phyloP scores from a whole-genome alignment of 2,888 invertebrate genomes.

The Baronia brevicornis region DNA sequence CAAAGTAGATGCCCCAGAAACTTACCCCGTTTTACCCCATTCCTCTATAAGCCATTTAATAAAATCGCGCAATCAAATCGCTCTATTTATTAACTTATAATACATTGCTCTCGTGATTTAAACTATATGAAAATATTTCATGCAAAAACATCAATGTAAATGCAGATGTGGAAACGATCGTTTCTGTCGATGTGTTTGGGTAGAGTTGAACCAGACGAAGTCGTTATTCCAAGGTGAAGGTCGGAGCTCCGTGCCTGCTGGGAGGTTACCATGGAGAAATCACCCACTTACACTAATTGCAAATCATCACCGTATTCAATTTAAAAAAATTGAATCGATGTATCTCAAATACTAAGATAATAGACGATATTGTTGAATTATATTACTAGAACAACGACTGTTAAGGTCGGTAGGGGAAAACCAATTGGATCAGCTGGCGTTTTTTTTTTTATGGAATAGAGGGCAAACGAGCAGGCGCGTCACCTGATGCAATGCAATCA shows the following conservation, averaged over 20 bases:
- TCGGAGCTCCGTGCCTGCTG: conserved; percentile 24
- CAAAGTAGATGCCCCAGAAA: conserved; percentile 37
- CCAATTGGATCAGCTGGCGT: no score
- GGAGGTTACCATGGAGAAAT: conserved; percentile 42
- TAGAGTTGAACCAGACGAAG: conserved; percentile 34
- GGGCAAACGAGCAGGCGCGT: no score
- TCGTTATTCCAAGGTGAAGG: conserved; percentile 54
- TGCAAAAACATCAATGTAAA: conserved; percentile 23
- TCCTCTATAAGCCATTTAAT: conserved; percentile 13
- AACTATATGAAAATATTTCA: not conserved
- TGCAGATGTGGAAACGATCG: conserved; percentile 6
- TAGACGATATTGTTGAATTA: no score
- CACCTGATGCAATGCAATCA: no score
- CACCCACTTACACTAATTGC: conserved; percentile 27
- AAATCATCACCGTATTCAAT: conserved; percentile 40
- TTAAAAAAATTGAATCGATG: conserved; percentile 16
- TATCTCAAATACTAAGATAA: not conserved
- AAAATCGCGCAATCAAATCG: conserved; percentile 3
- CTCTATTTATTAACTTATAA: conserved; percentile 10
- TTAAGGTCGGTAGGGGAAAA: no score
- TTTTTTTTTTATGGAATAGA: no score
- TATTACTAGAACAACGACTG: no score
- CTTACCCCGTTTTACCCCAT: conserved; percentile 38
- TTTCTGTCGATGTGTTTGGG: conserved; percentile 26
- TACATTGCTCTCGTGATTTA: conserved; percentile 25